Evolutionary conservation across 2,113 vertebrate species (phyloP).

Genomic region (Syrrhaptes paradoxus): DNA sequence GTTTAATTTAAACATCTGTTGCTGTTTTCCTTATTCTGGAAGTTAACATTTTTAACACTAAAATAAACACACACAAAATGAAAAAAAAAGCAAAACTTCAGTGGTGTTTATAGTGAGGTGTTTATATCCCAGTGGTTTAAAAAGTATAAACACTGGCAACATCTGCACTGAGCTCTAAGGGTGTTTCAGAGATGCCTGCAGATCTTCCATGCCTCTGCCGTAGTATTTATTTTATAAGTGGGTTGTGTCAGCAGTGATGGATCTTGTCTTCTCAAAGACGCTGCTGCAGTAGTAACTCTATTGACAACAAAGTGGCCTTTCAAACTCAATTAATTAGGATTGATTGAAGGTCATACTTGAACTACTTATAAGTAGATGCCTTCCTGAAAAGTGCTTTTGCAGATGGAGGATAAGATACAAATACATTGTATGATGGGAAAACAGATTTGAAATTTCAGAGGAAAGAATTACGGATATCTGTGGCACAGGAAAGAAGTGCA

Average conservation of each 20-base stretch:
- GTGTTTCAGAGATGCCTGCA: slow-evolving; percentile 29
- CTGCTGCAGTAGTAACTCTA: background rate
- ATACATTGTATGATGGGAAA: background rate
- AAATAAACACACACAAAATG: slow-evolving; percentile 70
- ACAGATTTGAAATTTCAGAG: background rate
- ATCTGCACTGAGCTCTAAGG: slow-evolving; percentile 55
- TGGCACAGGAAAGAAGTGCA: background rate
- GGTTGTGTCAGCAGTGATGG: background rate
- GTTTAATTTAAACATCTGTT: slow-evolving; percentile 73
- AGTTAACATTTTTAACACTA: slow-evolving; percentile 74
- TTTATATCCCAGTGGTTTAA: slow-evolving; percentile 62
- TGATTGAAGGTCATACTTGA: background rate
- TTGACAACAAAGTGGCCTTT: background rate
- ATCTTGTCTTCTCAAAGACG: slow-evolving; percentile 6
- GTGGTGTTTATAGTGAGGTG: slow-evolving; percentile 62
- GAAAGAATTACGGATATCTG: background rate
- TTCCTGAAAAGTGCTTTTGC: slow-evolving; percentile 29
- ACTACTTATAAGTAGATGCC: background rate
- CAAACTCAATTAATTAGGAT: background rate
- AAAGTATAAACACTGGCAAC: slow-evolving; percentile 58
- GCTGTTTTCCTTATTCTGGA: slow-evolving; percentile 69
- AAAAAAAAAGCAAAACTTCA: slow-evolving; percentile 66
- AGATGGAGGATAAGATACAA: background rate
- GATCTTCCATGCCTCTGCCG: background rate
- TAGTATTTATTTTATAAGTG: background rate